Evolutionary conservation across 2,113 vertebrate genomes (phyloP).

Genomic region (Arvicanthis niloticus): DNA sequence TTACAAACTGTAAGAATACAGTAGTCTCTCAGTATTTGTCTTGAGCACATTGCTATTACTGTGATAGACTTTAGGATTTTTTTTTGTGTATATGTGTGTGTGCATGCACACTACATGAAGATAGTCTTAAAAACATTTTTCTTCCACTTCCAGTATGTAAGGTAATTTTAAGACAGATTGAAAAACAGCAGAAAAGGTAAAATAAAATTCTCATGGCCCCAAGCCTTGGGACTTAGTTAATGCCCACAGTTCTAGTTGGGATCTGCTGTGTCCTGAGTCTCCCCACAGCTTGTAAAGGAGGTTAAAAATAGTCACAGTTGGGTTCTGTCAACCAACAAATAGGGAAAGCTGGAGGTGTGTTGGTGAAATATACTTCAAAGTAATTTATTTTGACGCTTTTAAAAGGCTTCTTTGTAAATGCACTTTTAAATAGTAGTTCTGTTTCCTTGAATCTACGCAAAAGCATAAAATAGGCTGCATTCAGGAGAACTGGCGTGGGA

Average conservation of each 20-base stretch:
- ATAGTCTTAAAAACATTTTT: conserved; percentile 71
- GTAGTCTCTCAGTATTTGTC: conserved; percentile 60
- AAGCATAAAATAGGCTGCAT: conserved; percentile 46
- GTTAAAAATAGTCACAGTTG: conserved; percentile 79
- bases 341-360: conserved; percentile 74
- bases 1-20: conserved; percentile 29
- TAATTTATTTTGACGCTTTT: conserved; percentile 77
- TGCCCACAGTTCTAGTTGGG: conserved; percentile 60
- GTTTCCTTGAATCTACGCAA: conserved; percentile 67
- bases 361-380: conserved; percentile 78
- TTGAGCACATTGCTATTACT: conserved; percentile 55
- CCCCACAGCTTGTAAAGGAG: conserved; percentile 80
- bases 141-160: conserved; percentile 68
- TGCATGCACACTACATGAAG: not conserved
- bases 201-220: not conserved
- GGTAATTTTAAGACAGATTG: conserved; percentile 66
- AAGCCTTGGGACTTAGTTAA: conserved; percentile 56
- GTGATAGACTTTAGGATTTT: conserved; percentile 59
- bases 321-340: conserved; percentile 78
- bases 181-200: conserved; percentile 2
- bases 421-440: conserved; percentile 79
- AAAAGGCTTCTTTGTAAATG: conserved; percentile 83
- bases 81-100: too few relatives aligned
- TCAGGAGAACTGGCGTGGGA: conserved; percentile 63
- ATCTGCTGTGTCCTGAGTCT: conserved; percentile 66